Base-by-base conservation (phyloP, 2,113 vertebrate genomes). In the Misgurnus mizolepis region DNA sequence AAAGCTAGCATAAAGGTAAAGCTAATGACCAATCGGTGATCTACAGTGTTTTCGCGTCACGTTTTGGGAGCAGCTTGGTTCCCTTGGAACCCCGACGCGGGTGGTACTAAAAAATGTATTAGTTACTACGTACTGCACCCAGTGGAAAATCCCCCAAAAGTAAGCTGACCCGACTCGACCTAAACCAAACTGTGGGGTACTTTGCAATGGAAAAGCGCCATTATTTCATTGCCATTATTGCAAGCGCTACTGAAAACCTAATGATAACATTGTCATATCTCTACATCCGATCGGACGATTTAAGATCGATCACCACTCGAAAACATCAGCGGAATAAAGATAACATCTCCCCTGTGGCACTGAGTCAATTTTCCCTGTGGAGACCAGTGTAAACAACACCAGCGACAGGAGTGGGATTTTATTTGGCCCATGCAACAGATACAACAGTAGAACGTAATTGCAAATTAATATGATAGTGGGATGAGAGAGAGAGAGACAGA, bases 361-460 rank as follows among this genome's bases (percentile, higher is more conserved):
- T 0, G 53, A 74, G 40, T 45, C 40, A 74, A 60, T 76, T 64
- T 75, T 64, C 60, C 73, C 60, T 39, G 22, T 3, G 8, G 58
- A 64, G 73, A 76, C 18, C 22, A 76, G 58, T 43, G 8, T 75
- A 75, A 75, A 75, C 22, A 75, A 18, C 41, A 53, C 45, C 27
- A 67, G 62, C 17, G 5, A 60, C 45, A 73, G 47, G 58, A 76
- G 8, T 64, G 60, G 15, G 60, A 76, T 66, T 77, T 77, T 27
- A 66, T 66, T 65, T 66, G 62, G 62, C 9, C 45, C 0, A 4
- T 64, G 67, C 80, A 61, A 81, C 47, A 68, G 69, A 67, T 70
- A 75, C 66, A 78, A 70, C 22, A 79, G 27, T 45, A 80, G 53
- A 60, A 45, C 78, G 15, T 64, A 18, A 70, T 47, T 80, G 61